Percentiles rank a stretch among this genome's conserved stretches.
phyloP scores from a whole-genome alignment of 2,888 invertebrate genomes.

The Cataglyphis livida region DNA sequence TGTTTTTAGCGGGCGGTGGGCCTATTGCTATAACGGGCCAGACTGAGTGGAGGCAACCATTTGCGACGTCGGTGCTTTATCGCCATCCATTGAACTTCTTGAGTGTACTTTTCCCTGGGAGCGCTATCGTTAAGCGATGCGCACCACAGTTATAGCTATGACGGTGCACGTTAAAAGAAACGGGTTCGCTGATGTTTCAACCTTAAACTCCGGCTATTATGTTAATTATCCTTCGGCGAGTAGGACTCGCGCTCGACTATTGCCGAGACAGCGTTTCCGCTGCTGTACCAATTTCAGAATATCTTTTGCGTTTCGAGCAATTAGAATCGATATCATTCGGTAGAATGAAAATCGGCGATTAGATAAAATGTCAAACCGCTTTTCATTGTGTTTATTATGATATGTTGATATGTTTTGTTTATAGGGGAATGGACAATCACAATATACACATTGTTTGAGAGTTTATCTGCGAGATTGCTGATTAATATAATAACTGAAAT shows the following conservation, averaged over 20 bases:
- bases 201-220: constrained; percentile 46
- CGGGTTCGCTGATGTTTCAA: constrained; percentile 32
- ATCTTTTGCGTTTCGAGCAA: not conserved
- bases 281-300: not conserved
- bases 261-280: not conserved
- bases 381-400: not conserved
- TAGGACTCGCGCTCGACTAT: constrained; percentile 3
- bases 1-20: constrained; percentile 36
- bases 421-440: not conserved
- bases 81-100: constrained; percentile 50
- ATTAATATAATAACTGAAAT: constrained; percentile 1
- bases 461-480: not conserved
- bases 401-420: not conserved
- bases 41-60: constrained; percentile 45
- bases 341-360: not conserved
- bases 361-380: not conserved
- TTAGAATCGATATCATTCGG: not conserved
- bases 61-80: constrained; percentile 55
- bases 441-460: not conserved
- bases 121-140: constrained; percentile 42
- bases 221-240: constrained; percentile 27
- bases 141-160: constrained; percentile 27
- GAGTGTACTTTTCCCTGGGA: constrained; percentile 40
- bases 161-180: constrained; percentile 48
- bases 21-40: constrained; percentile 45